Evolutionary conservation across 2,797 vertebrate species (phyloP).

Genomic region (Limnodromus scolopaceus): DNA sequence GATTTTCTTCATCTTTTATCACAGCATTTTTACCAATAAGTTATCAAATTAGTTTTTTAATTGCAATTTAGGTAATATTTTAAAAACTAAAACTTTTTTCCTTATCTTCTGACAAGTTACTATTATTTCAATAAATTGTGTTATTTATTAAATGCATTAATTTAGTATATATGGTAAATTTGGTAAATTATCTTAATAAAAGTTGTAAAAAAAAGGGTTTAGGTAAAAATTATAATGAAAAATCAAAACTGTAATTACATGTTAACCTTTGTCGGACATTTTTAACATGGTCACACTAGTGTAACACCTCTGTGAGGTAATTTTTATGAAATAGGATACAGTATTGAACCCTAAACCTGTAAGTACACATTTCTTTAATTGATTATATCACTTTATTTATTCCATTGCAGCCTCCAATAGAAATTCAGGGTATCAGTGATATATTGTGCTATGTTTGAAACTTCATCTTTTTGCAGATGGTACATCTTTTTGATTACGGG

Average conservation of each 20-base stretch:
- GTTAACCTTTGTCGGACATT: not conserved
- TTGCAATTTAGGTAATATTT: not conserved
- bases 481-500: not conserved
- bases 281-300: not conserved
- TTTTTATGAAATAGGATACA: not conserved
- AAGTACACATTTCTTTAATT: not conserved
- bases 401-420: not conserved
- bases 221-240: not conserved
- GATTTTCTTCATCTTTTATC: not conserved
- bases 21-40: not conserved
- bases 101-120: not conserved
- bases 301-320: not conserved
- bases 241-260: not conserved
- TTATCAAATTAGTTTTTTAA: not conserved
- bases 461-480: not conserved
- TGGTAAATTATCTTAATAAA: not conserved
- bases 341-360: not conserved
- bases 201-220: not conserved
- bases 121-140: not conserved
- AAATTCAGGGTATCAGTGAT: not conserved
- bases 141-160: not conserved
- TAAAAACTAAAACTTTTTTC: not conserved
- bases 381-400: not conserved
- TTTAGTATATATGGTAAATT: not conserved
- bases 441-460: not conserved